Percentiles rank a stretch among this genome's conserved stretches.
Conservation (phyloP, 1,140 invertebrate genomes). For the Bombus confusus region DNA sequence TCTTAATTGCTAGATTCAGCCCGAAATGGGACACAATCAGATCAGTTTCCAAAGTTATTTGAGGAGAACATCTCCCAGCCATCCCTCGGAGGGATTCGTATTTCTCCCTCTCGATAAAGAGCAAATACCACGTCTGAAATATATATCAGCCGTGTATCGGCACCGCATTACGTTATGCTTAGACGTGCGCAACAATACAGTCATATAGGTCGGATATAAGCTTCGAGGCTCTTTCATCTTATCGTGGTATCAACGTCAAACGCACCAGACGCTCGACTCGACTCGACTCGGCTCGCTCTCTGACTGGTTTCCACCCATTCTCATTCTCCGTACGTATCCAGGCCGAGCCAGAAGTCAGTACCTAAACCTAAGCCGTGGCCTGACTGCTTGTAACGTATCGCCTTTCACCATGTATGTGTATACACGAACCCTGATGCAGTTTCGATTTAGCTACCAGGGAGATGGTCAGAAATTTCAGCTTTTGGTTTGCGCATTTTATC, state of each 20-base stretch:
- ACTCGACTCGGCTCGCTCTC: slow-evolving; percentile 62
- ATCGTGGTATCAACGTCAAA: slow-evolving; percentile 83
- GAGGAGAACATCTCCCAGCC: background rate
- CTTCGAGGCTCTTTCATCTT: slow-evolving; percentile 82
- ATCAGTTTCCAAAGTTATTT: slow-evolving; percentile 23
- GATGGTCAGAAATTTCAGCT: background rate
- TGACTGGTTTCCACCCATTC: slow-evolving; percentile 76
- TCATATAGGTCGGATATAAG: slow-evolving; percentile 80
- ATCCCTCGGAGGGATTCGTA: slow-evolving; percentile 26
- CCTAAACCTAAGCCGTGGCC: slow-evolving; percentile 64
- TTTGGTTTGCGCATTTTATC: background rate
- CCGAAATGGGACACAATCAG: slow-evolving; percentile 22
- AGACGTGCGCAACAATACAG: slow-evolving; percentile 80
- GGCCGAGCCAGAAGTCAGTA: slow-evolving; percentile 71
- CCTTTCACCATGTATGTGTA: slow-evolving; percentile 43
- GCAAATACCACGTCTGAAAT: slow-evolving; percentile 61
- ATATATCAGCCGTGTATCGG: slow-evolving; percentile 72
- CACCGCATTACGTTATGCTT: slow-evolving; percentile 80
- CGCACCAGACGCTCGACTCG: slow-evolving; percentile 76
- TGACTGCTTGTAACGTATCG: slow-evolving; percentile 72
- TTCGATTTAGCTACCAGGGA: slow-evolving; percentile 9
- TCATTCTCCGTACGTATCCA: slow-evolving; percentile 72
- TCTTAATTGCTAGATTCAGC: slow-evolving; percentile 34
- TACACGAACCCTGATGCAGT: background rate
- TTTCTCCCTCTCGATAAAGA: slow-evolving; percentile 41